A percentile compares a stretch with the other conserved stretches of the same genome.
Conservation (phyloP, 2,888 invertebrate genomes). For the Pheosia gnoma region DNA sequence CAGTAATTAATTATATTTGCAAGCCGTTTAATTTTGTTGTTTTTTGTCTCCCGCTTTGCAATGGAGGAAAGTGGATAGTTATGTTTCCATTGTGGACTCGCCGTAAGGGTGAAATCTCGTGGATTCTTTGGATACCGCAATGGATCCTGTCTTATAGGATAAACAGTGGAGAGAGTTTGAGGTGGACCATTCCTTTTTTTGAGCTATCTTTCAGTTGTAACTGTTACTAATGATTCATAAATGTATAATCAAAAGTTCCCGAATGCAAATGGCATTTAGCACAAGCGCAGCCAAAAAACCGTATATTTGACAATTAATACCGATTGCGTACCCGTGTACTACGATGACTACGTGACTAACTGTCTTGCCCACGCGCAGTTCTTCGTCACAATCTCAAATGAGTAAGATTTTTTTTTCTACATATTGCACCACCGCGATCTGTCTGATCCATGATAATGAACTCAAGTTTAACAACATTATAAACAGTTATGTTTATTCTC, state of each 20-base stretch:
- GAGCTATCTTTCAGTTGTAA: background rate
- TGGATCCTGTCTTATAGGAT: too few species aligned
- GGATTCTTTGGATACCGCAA: too few species aligned
- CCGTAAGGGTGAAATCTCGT: too few species aligned
- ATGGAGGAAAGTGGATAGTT: too few species aligned
- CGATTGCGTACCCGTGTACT: conserved; percentile 40
- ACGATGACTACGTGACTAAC: conserved; percentile 57
- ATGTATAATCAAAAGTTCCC: background rate
- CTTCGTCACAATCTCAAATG: conserved; percentile 54
- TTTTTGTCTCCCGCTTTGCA: too few species aligned
- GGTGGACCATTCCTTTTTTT: background rate
- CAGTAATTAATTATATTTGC: too few species aligned
- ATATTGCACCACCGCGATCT: conserved; percentile 49
- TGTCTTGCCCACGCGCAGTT: conserved; percentile 63
- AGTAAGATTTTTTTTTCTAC: conserved; percentile 56
- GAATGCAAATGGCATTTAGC: background rate
- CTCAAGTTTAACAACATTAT: conserved; percentile 46
- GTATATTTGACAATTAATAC: conserved; percentile 30
- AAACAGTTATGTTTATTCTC: conserved; percentile 31
- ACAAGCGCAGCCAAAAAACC: conserved; percentile 6
- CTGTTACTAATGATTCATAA: background rate
- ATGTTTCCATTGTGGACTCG: too few species aligned
- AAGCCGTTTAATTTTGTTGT: too few species aligned
- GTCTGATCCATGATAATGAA: conserved; percentile 40
- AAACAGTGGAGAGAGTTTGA: too few species aligned